These are phyloP conservation scores for Tanytarsus gracilentus DNA, from an alignment of 2,888 invertebrate genomes.

Conservation along the genomic window DNA sequence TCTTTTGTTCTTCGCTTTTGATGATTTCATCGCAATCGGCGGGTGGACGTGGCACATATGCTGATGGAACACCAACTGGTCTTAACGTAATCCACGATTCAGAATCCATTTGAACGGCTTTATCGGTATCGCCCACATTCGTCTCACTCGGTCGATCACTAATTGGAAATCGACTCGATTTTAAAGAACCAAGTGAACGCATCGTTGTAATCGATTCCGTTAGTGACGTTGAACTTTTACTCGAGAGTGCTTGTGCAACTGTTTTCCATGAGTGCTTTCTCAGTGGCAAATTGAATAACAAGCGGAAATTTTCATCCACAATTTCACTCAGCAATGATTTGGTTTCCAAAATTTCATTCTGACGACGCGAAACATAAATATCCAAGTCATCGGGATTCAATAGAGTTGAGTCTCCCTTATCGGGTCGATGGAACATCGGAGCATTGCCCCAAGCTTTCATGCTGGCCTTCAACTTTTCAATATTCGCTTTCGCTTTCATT, in stretches of 20 bases:
- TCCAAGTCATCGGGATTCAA: constrained; percentile 45
- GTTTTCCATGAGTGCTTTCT: constrained; percentile 39
- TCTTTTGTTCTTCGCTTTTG: constrained; percentile 32
- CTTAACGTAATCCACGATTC: neutral
- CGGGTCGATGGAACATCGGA: constrained; percentile 68
- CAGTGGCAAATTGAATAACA: constrained; percentile 57
- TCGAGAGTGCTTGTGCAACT: constrained; percentile 33
- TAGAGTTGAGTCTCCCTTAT: constrained; percentile 50
- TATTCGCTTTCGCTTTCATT: constrained; percentile 56
- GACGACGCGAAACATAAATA: constrained; percentile 34
- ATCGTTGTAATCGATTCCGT: neutral
- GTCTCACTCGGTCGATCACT: constrained; percentile 11
- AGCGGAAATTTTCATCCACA: constrained; percentile 55
- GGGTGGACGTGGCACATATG: neutral
- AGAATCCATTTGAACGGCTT: constrained; percentile 3
- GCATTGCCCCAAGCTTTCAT: constrained; percentile 62
- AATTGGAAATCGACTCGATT: constrained; percentile 38
- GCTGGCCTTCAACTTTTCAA: constrained; percentile 48
- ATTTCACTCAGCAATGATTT: constrained; percentile 50
- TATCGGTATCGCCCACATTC: constrained; percentile 15
- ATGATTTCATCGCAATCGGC: constrained; percentile 33
- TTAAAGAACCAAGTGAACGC: constrained; percentile 30
- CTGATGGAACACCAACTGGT: neutral
- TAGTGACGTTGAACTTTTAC: constrained; percentile 22
- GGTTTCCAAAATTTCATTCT: constrained; percentile 44